These are phyloP conservation scores for Oscheius sp. DNA, from an alignment of 2,888 invertebrate genomes.

Conservation along the genomic window DNA sequence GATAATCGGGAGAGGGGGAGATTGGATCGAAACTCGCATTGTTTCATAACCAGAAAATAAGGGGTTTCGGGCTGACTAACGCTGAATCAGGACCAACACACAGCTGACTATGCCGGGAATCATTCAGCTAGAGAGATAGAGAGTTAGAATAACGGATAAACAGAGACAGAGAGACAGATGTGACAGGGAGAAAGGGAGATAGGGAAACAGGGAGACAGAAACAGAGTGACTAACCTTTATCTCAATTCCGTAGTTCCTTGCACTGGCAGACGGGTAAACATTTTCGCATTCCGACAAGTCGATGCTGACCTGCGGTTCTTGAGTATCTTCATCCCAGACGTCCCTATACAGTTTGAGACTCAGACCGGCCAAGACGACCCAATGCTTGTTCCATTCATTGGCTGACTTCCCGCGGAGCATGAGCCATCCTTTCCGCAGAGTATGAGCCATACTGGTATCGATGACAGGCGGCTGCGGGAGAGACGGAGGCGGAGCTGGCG, in stretches of 20 bases:
- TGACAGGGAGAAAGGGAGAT: not conserved
- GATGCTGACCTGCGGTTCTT: constrained; percentile 64
- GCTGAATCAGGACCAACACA: not conserved
- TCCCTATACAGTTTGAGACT: constrained; percentile 71
- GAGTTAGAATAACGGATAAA: too few relatives aligned
- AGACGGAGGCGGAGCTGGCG: constrained; percentile 28
- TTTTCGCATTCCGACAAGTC: constrained; percentile 71
- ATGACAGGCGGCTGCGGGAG: constrained; percentile 47
- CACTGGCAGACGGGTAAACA: constrained; percentile 69
- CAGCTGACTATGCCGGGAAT: not conserved
- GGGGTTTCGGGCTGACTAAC: not conserved
- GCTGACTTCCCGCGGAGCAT: constrained; percentile 70
- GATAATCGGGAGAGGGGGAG: too few relatives aligned
- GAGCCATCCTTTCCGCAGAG: constrained; percentile 73
- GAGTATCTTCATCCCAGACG: constrained; percentile 72
- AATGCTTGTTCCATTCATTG: constrained; percentile 72
- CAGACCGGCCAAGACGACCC: constrained; percentile 72
- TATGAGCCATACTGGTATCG: constrained; percentile 67
- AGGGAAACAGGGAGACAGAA: not conserved
- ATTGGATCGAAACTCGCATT: too few relatives aligned
- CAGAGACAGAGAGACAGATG: not conserved
- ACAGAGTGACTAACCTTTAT: constrained; percentile 39
- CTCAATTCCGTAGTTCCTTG: constrained; percentile 72
- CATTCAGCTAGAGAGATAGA: not conserved
- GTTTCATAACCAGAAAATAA: not conserved